Percentiles rank a stretch among this genome's conserved stretches.
phyloP scores from a whole-genome alignment of 2,888 invertebrate species.

The Eupithecia abbreviata region DNA sequence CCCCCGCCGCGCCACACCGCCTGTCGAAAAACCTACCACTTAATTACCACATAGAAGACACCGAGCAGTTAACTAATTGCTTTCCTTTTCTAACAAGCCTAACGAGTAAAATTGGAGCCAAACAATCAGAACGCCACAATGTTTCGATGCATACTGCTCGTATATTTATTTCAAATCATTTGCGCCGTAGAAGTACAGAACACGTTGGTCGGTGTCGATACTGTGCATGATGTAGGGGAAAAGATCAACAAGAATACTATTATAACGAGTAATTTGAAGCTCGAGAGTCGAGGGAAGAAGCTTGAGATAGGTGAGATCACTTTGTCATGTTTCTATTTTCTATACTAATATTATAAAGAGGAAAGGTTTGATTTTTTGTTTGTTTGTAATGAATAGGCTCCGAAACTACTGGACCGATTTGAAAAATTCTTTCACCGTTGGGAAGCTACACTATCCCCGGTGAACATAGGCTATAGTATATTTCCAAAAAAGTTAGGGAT shows the following conservation, averaged over 20 bases:
- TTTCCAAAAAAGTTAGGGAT: too few species aligned
- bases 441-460: too few species aligned
- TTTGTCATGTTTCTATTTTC: background rate
- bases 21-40: background rate
- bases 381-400: too few species aligned
- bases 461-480: too few species aligned
- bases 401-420: too few species aligned
- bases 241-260: conserved; percentile 71
- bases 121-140: conserved; percentile 24
- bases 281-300: conserved; percentile 55
- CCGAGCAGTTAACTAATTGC: background rate
- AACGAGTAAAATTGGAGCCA: background rate
- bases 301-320: conserved; percentile 47
- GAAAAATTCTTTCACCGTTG: too few species aligned
- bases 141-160: conserved; percentile 21
- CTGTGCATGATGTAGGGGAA: conserved; percentile 52
- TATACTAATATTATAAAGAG: too few species aligned
- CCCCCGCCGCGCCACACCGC: too few species aligned
- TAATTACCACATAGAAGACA: background rate
- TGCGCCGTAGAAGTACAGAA: conserved; percentile 21
- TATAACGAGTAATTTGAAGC: conserved; percentile 65
- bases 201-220: conserved; percentile 65
- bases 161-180: conserved; percentile 20
- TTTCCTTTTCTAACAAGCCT: background rate
- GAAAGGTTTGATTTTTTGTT: too few species aligned